phyloP scores from a whole-genome alignment of 2,113 vertebrate species.

The Hyaena hyaena region DNA sequence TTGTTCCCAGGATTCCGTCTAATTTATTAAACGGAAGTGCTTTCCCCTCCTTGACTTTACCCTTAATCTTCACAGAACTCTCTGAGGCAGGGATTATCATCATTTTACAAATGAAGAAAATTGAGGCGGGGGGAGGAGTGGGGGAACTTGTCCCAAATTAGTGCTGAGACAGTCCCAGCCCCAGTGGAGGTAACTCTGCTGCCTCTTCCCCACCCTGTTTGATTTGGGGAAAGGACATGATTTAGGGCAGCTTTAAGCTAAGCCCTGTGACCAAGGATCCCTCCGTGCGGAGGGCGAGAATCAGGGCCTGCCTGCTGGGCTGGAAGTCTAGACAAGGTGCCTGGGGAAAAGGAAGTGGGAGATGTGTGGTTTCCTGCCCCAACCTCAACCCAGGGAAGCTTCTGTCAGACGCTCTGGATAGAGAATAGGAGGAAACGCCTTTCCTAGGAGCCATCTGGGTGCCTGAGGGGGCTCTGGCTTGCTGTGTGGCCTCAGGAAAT shows the following conservation, averaged over 20 bases:
- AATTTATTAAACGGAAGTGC: neutral
- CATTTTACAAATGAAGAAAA: neutral
- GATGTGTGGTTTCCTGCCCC: constrained; percentile 70
- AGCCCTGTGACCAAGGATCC: rapidly evolving
- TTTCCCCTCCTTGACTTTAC: neutral
- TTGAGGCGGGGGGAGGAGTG: neutral
- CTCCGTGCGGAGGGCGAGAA: neutral
- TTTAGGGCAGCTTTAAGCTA: neutral
- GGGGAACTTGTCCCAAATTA: neutral
- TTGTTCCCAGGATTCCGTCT: neutral
- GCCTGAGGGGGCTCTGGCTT: neutral
- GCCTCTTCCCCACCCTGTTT: neutral
- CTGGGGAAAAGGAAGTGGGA: constrained; percentile 67
- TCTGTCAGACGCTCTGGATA: neutral
- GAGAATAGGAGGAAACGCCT: constrained; percentile 19
- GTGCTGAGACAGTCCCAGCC: too few species aligned
- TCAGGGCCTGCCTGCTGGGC: neutral
- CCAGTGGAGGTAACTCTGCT: neutral
- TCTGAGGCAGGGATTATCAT: neutral
- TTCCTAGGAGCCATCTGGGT: neutral
- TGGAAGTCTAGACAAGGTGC: neutral
- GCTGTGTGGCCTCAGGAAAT: constrained; percentile 60
- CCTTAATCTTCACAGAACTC: neutral
- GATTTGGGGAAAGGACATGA: neutral
- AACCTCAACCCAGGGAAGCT: constrained; percentile 49